Evolutionary conservation across 2,797 vertebrate species (phyloP).

Genomic region (Coendou prehensilis): DNA sequence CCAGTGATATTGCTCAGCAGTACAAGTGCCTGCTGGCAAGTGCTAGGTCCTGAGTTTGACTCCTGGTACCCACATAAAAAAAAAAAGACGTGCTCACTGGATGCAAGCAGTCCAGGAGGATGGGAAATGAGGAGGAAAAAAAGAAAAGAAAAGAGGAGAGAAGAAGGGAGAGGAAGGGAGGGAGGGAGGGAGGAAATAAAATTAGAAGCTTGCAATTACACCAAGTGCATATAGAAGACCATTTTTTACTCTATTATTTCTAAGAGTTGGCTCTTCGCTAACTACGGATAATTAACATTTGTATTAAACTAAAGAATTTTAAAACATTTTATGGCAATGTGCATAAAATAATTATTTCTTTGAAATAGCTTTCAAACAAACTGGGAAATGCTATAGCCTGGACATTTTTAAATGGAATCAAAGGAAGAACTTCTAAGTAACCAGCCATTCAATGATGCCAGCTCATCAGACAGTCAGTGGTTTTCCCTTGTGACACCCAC

Average conservation of each 20-base stretch:
- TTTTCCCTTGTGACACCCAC: not conserved
- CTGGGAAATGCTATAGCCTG: slow-evolving; percentile 2
- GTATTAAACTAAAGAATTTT: slow-evolving; percentile 40
- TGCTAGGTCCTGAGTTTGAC: no score
- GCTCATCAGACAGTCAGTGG: not conserved
- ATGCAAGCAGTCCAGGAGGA: not conserved
- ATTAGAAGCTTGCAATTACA: slow-evolving; percentile 32
- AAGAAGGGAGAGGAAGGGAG: no score
- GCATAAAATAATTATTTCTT: slow-evolving; percentile 60
- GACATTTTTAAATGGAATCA: slow-evolving; percentile 28
- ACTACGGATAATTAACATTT: slow-evolving; percentile 49
- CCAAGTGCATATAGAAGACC: not conserved
- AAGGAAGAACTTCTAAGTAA: slow-evolving; percentile 54
- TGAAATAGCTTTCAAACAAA: slow-evolving; percentile 59
- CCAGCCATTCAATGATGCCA: slow-evolving; percentile 20
- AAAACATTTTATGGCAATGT: slow-evolving; percentile 33
- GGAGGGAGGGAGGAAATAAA: not conserved
- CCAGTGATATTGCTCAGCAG: no score
- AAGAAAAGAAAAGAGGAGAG: no score
- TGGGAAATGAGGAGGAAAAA: not conserved
- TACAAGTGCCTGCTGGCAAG: no score
- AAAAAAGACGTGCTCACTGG: not conserved
- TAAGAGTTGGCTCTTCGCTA: slow-evolving; percentile 59
- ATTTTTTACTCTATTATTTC: slow-evolving; percentile 42
- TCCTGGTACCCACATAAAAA: no score